These are phyloP conservation scores for Asarcornis scutulata DNA, from an alignment of 2,113 vertebrate species.

Conservation along the genomic window DNA sequence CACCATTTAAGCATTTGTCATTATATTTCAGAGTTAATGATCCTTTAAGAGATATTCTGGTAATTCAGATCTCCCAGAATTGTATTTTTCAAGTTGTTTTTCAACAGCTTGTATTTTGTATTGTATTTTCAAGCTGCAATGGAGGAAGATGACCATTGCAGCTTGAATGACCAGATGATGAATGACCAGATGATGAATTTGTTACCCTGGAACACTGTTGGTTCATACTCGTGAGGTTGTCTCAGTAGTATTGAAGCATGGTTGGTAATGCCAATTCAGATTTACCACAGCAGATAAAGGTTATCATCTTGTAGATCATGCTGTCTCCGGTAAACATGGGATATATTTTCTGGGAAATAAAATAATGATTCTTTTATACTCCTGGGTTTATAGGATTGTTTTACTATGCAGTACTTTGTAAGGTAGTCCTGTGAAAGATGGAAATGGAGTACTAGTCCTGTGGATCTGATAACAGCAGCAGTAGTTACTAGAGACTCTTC, in stretches of 20 bases:
- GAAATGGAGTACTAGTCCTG: neutral
- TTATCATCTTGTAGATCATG: neutral
- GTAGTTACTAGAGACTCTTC: neutral
- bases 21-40: slow-evolving; percentile 34
- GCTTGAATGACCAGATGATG: too few species aligned
- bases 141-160: neutral
- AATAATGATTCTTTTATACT: neutral
- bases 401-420: neutral
- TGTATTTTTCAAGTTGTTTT: neutral
- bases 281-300: neutral
- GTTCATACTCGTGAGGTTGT: neutral
- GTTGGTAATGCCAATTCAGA: neutral
- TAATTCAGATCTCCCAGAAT: neutral
- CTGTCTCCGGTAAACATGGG: neutral
- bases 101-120: neutral
- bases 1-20: slow-evolving; percentile 23
- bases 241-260: neutral
- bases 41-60: neutral
- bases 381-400: neutral
- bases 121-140: neutral
- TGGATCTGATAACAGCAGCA: neutral
- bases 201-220: neutral
- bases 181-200: too few species aligned
- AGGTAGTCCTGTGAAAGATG: neutral
- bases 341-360: neutral